Evolutionary conservation across 2,888 invertebrate species (phyloP).

Genomic region (Malthinus seriepunctatus): DNA sequence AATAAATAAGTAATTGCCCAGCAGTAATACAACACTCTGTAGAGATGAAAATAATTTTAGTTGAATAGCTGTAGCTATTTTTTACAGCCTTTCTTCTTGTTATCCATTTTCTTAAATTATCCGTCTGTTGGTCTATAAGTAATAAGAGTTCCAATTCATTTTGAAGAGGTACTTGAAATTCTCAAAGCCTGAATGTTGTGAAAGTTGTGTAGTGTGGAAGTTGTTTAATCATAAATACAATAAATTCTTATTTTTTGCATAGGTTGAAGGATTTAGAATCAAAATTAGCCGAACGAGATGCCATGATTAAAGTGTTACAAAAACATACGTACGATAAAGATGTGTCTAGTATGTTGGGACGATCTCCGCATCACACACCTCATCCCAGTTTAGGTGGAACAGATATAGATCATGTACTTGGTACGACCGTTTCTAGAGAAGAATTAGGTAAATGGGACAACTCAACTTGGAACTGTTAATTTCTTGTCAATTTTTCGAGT

Average conservation of each 20-base stretch:
- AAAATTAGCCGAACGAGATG: slow-evolving; percentile 85
- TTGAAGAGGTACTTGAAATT: no score
- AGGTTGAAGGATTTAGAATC: slow-evolving; percentile 85
- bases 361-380: slow-evolving; percentile 58
- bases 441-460: slow-evolving; percentile 50
- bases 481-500: not conserved
- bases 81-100: no score
- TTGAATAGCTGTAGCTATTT: no score
- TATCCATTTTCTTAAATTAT: no score
- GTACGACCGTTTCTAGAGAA: slow-evolving; percentile 54
- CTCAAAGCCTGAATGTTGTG: no score
- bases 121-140: no score
- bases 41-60: no score
- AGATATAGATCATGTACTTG: slow-evolving; percentile 55
- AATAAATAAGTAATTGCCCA: no score
- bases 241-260: slow-evolving; percentile 6
- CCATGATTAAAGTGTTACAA: slow-evolving; percentile 87
- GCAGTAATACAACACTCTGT: no score
- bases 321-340: slow-evolving; percentile 76
- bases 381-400: slow-evolving; percentile 57
- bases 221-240: no score
- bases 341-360: slow-evolving; percentile 59
- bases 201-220: no score
- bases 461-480: not conserved
- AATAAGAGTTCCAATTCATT: no score